Evolutionary conservation across 2,888 invertebrate genomes (phyloP).

Genomic region (Campoplex nolae): DNA sequence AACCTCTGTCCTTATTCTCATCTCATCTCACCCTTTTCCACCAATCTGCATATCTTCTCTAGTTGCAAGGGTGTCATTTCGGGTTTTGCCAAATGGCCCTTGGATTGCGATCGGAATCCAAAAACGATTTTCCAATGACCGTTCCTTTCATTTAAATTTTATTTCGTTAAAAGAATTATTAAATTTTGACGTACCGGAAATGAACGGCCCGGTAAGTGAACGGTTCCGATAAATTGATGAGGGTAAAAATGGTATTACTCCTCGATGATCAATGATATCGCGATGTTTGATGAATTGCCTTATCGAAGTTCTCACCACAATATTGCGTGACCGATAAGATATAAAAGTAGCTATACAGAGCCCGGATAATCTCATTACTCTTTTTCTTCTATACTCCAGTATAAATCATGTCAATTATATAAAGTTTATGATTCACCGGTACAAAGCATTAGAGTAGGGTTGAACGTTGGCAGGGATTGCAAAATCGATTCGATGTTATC

Average conservation of each 20-base stretch:
- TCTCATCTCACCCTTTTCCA: constrained; percentile 55
- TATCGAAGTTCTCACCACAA: neutral
- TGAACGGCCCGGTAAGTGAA: neutral
- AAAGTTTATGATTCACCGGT: constrained; percentile 80
- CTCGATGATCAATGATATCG: constrained; percentile 30
- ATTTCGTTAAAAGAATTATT: neutral
- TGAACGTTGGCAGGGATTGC: constrained; percentile 20
- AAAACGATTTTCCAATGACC: neutral
- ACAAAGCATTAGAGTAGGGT: constrained; percentile 3
- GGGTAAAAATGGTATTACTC: neutral
- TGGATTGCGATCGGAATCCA: neutral
- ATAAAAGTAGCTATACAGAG: constrained; percentile 22
- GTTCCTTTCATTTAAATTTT: neutral
- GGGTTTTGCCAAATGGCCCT: constrained; percentile 31
- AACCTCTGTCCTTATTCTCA: constrained; percentile 24
- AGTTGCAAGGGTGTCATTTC: constrained; percentile 39
- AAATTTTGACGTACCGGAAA: neutral
- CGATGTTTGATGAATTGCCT: constrained; percentile 24
- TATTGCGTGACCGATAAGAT: constrained; percentile 58
- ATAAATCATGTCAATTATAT: constrained; percentile 83
- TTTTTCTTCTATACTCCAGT: constrained; percentile 51
- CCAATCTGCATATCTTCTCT: constrained; percentile 79
- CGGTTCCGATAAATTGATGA: neutral
- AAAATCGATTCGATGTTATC: constrained; percentile 62
- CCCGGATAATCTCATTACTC: constrained; percentile 22